Evolutionary conservation across 2,888 invertebrate species (phyloP), one percentile per base, ranked within the genome.

Genomic region (Rhagonycha lutea): DNA sequence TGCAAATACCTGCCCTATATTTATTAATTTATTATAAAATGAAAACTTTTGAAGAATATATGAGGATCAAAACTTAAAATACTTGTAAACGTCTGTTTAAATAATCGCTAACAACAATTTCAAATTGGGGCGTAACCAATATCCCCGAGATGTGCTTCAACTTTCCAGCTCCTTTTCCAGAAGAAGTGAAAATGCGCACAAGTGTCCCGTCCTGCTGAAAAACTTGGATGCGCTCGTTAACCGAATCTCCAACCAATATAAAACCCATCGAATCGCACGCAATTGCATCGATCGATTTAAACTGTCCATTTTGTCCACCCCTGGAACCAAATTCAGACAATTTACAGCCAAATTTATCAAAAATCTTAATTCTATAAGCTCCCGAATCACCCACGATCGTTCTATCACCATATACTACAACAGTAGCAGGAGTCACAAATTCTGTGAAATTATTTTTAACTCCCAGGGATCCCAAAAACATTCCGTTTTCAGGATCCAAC

Each of bases 201-300:
- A 93, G 89, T 73, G 91, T 90, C 4, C 95, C 95, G 74, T 92
- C 91, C 0, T 92, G 91, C 75, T 92, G 91, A 84, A 95, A 95
- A 9, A 95, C 91, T 86, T 95, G 95, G 0, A 95, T 89, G 5
- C 95, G 89, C 61, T 92, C 92, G 84, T 95, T 95, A 0, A 94
- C 95, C 0, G 93, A 92, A 84, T 95, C 95, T 0, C 94, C 95
- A 0, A 95, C 94, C 0, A 94, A 87, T 61, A 95, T 92, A 84
- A 93, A 93, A 0, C 94, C 94, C 85, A 92, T 88, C 0, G 90
- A 90, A 84, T 95, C 95, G 0, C 94, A 91, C 0, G 92, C 89
- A 4, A 95, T 88, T 0, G 93, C 94, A 85, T 95, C 93, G 0
- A 95, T 94, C 74, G 92, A 92, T 83, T 93, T 90, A 84, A 94